Conservation (phyloP, 2,797 vertebrate species). For the Cynodonichthys magdalenae region DNA sequence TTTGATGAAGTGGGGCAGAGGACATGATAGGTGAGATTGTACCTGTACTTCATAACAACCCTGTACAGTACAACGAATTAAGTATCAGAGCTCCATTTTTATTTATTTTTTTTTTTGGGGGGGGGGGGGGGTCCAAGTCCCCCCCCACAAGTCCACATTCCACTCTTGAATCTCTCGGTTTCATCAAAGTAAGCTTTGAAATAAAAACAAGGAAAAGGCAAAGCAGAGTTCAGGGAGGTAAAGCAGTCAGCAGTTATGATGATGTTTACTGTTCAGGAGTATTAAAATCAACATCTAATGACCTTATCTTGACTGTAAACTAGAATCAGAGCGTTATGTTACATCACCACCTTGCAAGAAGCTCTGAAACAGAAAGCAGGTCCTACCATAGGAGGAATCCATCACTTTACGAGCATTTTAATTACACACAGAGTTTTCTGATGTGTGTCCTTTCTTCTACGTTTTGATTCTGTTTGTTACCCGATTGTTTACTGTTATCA, state of each 20-base stretch:
- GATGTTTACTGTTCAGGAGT: slow-evolving; percentile 46
- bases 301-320: slow-evolving; percentile 45
- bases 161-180: slow-evolving; percentile 14
- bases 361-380: slow-evolving; percentile 58
- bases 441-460: slow-evolving; percentile 38
- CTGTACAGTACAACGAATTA: slow-evolving; percentile 41
- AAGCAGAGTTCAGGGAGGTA: slow-evolving; percentile 64
- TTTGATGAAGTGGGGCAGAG: slow-evolving; percentile 12
- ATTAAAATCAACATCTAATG: slow-evolving; percentile 51
- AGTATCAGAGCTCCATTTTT: slow-evolving; percentile 30
- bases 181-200: slow-evolving; percentile 42
- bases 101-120: too few relatives aligned
- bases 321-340: slow-evolving; percentile 45
- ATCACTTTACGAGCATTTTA: slow-evolving; percentile 81
- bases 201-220: slow-evolving; percentile 50
- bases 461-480: slow-evolving; percentile 43
- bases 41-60: slow-evolving; percentile 71
- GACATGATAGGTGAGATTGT: slow-evolving; percentile 6
- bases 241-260: slow-evolving; percentile 61
- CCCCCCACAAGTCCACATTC: slow-evolving; percentile 15
- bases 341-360: slow-evolving; percentile 59
- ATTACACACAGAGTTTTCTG: slow-evolving; percentile 49
- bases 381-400: slow-evolving; percentile 99
- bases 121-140: too few relatives aligned
- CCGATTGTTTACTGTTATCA: slow-evolving; percentile 61